Base-by-base conservation (phyloP, 2,888 invertebrate species). In the Brassicogethes aeneus region DNA sequence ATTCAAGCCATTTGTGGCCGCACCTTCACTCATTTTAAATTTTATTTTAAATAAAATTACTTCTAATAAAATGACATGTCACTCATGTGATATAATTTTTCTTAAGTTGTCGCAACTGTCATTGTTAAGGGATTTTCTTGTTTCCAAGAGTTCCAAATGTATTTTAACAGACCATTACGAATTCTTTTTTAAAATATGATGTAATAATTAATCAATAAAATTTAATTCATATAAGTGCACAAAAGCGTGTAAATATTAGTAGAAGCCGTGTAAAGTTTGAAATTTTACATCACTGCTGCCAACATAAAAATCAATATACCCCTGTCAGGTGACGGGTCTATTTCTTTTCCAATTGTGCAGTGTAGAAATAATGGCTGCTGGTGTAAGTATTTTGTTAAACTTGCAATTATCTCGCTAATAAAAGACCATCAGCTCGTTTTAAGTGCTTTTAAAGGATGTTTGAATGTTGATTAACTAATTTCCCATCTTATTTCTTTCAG, bases 291-390 rank as follows among this genome's bases (percentile, higher is more conserved):
- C 14, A 16, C n/a, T 36, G 3, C 12, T 36, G 36, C 16, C 36
- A 36, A 36, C 36, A 15, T 14, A 17, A n/a, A 36, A 36, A 36
- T 35, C 12, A 17, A 17, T 36, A 36, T 12, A 36, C 3, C 36
- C n/a, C 36, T 17, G 14, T 17, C 12, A 15, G 3, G 12, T 17
- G 10, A 10, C n/a, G 5, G 12, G 12, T 37, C 17, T 37, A 30
- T 23, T 39, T 39, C 39, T 33, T 48, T 46, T 45, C 40, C 38
- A 44, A 45, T 34, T 37, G 36, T 37, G 38, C 38, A 43, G 37
- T 39, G 36, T 33, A 36, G 31, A 43, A 70, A 75, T 74, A 72
- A 82, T 82, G 82, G 80, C 79, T 73, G 76, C 80, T 70, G 82
- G 81, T 75, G 82, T 82, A 73, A 78, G 81, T 77, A 56, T 47